Conservation (phyloP, 1,140 invertebrate species). For the Tetraneura akinire region DNA sequence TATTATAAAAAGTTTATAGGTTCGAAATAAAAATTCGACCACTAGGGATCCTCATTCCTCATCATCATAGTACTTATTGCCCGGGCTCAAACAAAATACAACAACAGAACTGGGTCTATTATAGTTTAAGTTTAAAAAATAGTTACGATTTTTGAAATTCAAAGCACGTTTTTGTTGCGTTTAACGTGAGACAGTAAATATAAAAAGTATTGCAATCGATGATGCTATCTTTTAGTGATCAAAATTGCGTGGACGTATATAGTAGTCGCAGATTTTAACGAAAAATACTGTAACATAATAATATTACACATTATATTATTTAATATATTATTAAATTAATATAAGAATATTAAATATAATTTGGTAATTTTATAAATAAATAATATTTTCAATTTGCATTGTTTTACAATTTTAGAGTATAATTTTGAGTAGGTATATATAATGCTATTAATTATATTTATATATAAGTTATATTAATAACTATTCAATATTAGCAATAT, state of each 20-base stretch:
- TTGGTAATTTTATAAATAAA: no score
- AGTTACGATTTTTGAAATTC: neutral
- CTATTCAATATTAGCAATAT: no score
- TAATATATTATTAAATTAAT: no score
- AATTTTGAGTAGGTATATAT: no score
- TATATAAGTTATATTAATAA: no score
- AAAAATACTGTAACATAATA: no score
- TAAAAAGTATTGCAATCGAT: neutral
- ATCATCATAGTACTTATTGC: neutral
- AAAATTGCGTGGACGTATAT: neutral
- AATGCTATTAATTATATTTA: no score
- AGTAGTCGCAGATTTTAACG: no score
- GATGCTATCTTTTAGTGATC: neutral
- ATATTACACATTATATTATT: no score
- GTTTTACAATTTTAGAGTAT: no score
- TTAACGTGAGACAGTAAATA: neutral
- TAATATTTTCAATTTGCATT: no score
- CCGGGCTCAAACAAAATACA: neutral
- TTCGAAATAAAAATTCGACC: neutral
- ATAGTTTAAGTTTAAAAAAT: conserved; percentile 2
- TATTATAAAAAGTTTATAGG: conserved; percentile 9
- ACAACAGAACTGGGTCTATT: neutral
- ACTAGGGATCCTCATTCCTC: neutral
- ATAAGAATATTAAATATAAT: no score
- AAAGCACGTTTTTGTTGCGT: neutral